phyloP scores from a whole-genome alignment of 2,888 invertebrate genomes.

The Aphodius granarius region DNA sequence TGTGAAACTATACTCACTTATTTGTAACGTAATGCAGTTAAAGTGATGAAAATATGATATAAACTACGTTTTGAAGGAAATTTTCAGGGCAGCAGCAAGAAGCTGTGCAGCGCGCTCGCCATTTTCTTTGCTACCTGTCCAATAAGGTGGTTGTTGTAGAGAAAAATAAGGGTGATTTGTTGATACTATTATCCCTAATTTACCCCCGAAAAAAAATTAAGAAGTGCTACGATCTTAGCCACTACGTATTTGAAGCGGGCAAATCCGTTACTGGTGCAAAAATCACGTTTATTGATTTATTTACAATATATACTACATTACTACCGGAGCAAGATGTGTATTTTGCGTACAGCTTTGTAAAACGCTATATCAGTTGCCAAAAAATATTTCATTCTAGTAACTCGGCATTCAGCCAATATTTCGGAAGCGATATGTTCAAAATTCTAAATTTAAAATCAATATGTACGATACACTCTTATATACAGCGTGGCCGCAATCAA shows the following conservation, averaged over 20 bases:
- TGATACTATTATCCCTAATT: neutral
- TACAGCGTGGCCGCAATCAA: neutral
- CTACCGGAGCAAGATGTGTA: neutral
- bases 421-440: neutral
- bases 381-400: neutral
- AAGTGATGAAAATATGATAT: neutral
- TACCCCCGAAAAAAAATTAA: neutral
- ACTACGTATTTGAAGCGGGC: neutral
- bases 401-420: constrained; percentile 6
- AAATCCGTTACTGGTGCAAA: neutral
- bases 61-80: neutral
- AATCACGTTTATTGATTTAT: constrained; percentile 10
- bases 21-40: neutral
- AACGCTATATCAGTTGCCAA: constrained; percentile 17
- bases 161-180: neutral
- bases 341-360: neutral
- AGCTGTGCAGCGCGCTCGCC: constrained; percentile 19
- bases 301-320: constrained; percentile 13
- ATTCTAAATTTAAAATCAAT: constrained; percentile 14
- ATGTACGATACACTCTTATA: constrained; percentile 1
- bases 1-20: constrained; percentile 1
- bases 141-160: constrained; percentile 18
- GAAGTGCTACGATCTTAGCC: neutral
- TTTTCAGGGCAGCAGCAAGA: constrained; percentile 9
- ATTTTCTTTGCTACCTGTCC: constrained; percentile 30